These are phyloP conservation scores for Diloba caeruleocephala DNA, from an alignment of 2,888 invertebrate species.

Conservation along the genomic window DNA sequence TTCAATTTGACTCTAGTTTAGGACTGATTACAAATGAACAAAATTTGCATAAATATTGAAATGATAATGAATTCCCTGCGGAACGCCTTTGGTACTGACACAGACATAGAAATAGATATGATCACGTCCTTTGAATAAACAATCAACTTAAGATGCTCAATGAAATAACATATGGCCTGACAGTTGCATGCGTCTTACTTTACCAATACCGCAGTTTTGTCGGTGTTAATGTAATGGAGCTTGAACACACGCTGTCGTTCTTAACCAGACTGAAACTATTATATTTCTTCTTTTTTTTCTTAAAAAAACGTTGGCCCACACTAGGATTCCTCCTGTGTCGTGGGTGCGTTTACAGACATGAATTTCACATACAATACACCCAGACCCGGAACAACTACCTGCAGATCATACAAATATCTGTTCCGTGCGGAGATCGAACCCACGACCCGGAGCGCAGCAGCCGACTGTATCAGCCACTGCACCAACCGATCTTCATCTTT, in stretches of 20 bases:
- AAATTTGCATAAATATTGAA: constrained; percentile 51
- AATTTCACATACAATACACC: too few species aligned
- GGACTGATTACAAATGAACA: constrained; percentile 36
- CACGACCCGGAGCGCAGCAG: too few species aligned
- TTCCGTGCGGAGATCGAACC: too few species aligned
- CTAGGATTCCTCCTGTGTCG: too few species aligned
- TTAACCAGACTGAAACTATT: not conserved
- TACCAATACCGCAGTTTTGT: constrained; percentile 18
- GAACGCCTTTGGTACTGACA: constrained; percentile 30
- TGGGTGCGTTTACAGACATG: too few species aligned
- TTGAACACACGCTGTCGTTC: not conserved
- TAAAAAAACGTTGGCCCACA: too few species aligned
- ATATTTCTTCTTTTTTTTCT: not conserved
- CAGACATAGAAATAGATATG: constrained; percentile 31
- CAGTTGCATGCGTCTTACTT: constrained; percentile 18
- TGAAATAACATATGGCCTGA: constrained; percentile 44
- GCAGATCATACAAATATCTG: too few species aligned
- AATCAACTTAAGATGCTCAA: constrained; percentile 34
- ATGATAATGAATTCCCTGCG: constrained; percentile 60
- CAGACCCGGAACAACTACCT: too few species aligned
- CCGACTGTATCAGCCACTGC: too few species aligned
- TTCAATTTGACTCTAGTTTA: constrained; percentile 45
- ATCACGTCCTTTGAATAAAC: constrained; percentile 34
- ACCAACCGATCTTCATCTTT: too few species aligned
- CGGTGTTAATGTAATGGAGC: constrained; percentile 14